Conservation (phyloP, 1,140 invertebrate genomes). For the Adelges cooleyi region DNA sequence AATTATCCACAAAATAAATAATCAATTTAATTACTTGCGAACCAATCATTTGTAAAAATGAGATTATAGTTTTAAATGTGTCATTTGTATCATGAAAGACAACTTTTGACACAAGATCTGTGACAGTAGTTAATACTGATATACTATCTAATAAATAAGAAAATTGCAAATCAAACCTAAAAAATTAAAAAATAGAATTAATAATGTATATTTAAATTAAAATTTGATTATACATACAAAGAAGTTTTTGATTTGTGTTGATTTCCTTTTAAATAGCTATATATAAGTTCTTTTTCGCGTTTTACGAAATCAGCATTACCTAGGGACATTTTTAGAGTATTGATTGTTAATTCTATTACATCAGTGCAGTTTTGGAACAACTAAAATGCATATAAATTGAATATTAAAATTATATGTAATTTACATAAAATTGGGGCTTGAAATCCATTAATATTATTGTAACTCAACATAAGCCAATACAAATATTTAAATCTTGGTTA, state of each 20-base stretch:
- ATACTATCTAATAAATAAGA: slow-evolving; percentile 16
- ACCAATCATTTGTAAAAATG: slow-evolving; percentile 20
- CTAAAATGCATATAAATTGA: background rate
- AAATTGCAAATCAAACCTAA: slow-evolving; percentile 18
- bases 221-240: background rate
- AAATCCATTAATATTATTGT: too few species aligned
- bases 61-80: slow-evolving; percentile 8
- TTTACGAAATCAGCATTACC: slow-evolving; percentile 4
- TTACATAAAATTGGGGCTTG: too few species aligned
- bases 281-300: slow-evolving; percentile 18
- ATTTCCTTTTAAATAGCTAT: slow-evolving; percentile 1
- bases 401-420: too few species aligned
- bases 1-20: too few species aligned
- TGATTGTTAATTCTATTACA: background rate
- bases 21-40: slow-evolving; percentile 4
- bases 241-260: background rate
- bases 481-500: too few species aligned
- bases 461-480: too few species aligned
- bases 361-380: slow-evolving; percentile 16
- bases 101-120: background rate
- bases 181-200: background rate
- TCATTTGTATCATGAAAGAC: background rate
- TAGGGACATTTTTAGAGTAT: background rate
- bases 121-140: slow-evolving; percentile 20
- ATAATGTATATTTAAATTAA: background rate